phyloP scores from a whole-genome alignment of 2,888 invertebrate species.

The Baccha elongata region DNA sequence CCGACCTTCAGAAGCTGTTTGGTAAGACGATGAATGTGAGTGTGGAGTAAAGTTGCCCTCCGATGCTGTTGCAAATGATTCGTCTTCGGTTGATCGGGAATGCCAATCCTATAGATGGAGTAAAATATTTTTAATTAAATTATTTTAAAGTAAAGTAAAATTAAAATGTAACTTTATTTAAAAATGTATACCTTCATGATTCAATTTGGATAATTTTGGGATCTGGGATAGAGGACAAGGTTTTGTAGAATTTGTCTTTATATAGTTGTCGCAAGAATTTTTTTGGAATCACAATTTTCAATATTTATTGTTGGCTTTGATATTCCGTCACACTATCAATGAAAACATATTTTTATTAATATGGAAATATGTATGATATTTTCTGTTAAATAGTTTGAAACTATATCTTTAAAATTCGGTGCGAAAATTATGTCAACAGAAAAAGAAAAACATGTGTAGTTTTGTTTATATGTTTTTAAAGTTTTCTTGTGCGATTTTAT shows the following conservation, averaged over 20 bases:
- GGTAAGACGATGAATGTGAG: slow-evolving; percentile 87
- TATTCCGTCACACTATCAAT: slow-evolving; percentile 9
- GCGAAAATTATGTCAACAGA: too few species aligned
- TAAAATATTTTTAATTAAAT: neutral
- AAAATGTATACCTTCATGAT: neutral
- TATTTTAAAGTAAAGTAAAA: neutral
- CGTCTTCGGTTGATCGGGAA: slow-evolving; percentile 84
- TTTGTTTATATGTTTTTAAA: too few species aligned
- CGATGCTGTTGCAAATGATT: slow-evolving; percentile 87
- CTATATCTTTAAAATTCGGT: neutral
- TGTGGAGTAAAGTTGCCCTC: slow-evolving; percentile 86
- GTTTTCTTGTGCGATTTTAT: too few species aligned
- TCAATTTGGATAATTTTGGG: slow-evolving; percentile 4
- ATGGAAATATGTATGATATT: too few species aligned
- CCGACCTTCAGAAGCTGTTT: slow-evolving; percentile 86
- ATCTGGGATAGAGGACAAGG: slow-evolving; percentile 22
- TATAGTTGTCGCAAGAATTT: slow-evolving; percentile 13
- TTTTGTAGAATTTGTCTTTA: slow-evolving; percentile 1
- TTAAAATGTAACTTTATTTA: neutral
- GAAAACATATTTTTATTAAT: neutral
- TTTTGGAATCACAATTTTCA: neutral
- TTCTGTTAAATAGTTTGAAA: neutral
- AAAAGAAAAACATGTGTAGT: neutral
- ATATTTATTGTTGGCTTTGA: neutral
- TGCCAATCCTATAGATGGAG: slow-evolving; percentile 81